Conservation (phyloP, 1,140 invertebrate species). For the Lordiphosa clarofinis region DNA sequence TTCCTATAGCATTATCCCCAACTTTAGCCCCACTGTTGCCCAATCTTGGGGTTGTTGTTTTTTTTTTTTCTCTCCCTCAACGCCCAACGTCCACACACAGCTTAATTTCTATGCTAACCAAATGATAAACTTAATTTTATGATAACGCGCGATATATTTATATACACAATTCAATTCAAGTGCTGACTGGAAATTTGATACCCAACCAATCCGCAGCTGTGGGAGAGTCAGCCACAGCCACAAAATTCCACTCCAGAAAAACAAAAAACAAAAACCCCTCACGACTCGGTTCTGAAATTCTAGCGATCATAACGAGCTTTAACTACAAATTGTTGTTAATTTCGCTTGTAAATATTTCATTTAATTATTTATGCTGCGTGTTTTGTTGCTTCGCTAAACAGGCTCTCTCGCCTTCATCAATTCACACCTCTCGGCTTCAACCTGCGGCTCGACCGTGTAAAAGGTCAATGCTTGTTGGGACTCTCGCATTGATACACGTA, state of each 20-base stretch:
- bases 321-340: constrained; percentile 74
- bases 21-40: constrained; percentile 7
- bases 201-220: constrained; percentile 15
- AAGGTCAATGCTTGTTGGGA: constrained; percentile 52
- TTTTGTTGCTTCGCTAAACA: constrained; percentile 33
- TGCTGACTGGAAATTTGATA: constrained; percentile 50
- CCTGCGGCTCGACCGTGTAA: constrained; percentile 12
- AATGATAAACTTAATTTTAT: constrained; percentile 71
- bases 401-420: constrained; percentile 40
- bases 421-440: constrained; percentile 45
- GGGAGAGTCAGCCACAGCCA: constrained; percentile 20
- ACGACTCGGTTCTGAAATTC: constrained; percentile 26
- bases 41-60: background rate
- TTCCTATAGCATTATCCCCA: too few species aligned
- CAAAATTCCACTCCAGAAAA: constrained; percentile 1
- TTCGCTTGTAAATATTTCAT: constrained; percentile 71
- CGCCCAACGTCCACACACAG: background rate
- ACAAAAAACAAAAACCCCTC: constrained; percentile 2
- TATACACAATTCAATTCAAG: constrained; percentile 14
- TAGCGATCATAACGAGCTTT: constrained; percentile 54
- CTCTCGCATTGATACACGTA: constrained; percentile 30
- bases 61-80: constrained; percentile 30
- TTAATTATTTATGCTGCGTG: constrained; percentile 68
- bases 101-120: constrained; percentile 70
- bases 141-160: constrained; percentile 47